Evolutionary conservation across 2,888 invertebrate genomes (phyloP), one percentile per base, ranked within the genome.

Genomic region (Alloplasta piceator): DNA sequence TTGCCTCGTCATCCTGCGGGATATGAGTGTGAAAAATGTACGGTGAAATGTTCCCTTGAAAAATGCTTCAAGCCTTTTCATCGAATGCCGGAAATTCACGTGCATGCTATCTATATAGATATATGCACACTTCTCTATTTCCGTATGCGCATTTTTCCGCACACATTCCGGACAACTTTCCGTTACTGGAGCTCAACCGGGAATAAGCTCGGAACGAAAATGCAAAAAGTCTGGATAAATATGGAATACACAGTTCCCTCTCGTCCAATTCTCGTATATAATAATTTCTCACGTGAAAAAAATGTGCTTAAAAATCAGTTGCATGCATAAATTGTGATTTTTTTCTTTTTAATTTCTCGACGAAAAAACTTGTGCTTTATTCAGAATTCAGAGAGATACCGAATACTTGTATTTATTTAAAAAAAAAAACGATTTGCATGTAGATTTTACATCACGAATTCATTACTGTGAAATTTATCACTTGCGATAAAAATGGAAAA

Each of bases 41-140:
- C 26, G 26, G 26, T 26, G 26, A 26, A 50, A 14, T 50, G 14
- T 52, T 61, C 16, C 7, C 39, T 36, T 52, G 66, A 52, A 66
- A 26, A 66, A 39, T 14, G 14, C 50, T 50, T 38, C 14, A 66
- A 50, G 66, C 38, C 66, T 52, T 66, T 66, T 52, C 50, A 66
- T 66, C 39, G 66, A 38, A 52, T 12, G 38, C 38, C 14, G 50
- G 66, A 39, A 12, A 10, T 43, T 52, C 52, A 1, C 16, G 52
- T 52, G 14, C 14, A 43, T 43, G 4, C 1, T 43, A 43, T 52
- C 12, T 52, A 12, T n/a, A 3, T 12, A 4, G 1, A 43, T 52
- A 52, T 52, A 52, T 52, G 52, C 52, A 14, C 26, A 26, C 6
- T 43, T 52, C 52, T 26, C 26, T 3, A 26, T 26, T 26, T 26